Evolutionary conservation across 2,797 vertebrate species (phyloP).

Genomic region (Leuciscus waleckii): DNA sequence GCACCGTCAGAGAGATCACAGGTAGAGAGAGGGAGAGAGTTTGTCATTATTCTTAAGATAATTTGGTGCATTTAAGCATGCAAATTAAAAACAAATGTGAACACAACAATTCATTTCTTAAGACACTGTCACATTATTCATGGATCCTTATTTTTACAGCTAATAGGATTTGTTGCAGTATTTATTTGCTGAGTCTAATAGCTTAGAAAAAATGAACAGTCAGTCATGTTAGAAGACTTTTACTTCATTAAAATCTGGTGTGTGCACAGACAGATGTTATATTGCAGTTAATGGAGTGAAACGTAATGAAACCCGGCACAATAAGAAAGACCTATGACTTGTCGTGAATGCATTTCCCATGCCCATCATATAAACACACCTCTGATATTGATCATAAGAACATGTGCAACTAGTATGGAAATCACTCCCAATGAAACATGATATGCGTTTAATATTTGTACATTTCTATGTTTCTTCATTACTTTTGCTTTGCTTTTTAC

Average conservation of each 20-base stretch:
- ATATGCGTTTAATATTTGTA: not conserved
- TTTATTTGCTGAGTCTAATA: constrained; percentile 69
- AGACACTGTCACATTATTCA: not conserved
- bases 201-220: constrained; percentile 71
- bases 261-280: constrained; percentile 69
- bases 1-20: constrained; percentile 96
- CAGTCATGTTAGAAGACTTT: constrained; percentile 70
- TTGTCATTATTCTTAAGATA: not conserved
- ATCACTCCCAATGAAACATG: not conserved
- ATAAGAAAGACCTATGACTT: constrained; percentile 77
- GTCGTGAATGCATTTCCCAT: constrained; percentile 60
- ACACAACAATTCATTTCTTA: not conserved
- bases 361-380: constrained; percentile 23
- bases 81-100: not conserved
- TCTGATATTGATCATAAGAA: constrained; percentile 18
- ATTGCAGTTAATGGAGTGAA: constrained; percentile 76
- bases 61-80: not conserved
- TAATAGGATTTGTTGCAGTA: not conserved
- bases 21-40: constrained; percentile 73
- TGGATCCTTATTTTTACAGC: constrained; percentile 39
- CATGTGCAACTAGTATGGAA: not conserved
- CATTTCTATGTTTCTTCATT: not conserved
- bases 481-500: not conserved
- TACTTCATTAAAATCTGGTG: constrained; percentile 75
- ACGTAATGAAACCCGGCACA: constrained; percentile 77